Base-by-base conservation (phyloP, 2,888 invertebrate species). In the Papilio gigon region DNA sequence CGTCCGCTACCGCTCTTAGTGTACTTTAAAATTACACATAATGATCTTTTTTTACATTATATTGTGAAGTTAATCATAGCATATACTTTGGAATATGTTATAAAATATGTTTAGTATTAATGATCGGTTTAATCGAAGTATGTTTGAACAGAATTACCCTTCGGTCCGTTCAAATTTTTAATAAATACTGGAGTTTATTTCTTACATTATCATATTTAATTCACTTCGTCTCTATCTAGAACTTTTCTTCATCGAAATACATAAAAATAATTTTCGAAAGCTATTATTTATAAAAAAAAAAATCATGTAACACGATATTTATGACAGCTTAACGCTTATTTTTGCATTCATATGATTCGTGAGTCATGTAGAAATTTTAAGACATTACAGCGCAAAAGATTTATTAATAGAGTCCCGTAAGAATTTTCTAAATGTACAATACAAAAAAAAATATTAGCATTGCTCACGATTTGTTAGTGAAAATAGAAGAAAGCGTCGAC, bases 251-350 rank as follows among this genome's bases (percentile, higher is more conserved):
- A 30, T 9, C 12, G 25, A 40, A 65, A 65, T 40, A 30, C 17
- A 12, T 27, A 17, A 40, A 64, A 56, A 65, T 56, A 8, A 27
- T 40, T 56, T 44, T 56, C 14, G 27, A 35, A 56, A 27, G 22
- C 14, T 37, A 65, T 42, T 67, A 50, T 67, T 42, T 50, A 68
- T 33, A 62, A 62, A n/a, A n/a, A n/a, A n/a, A n/a, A n/a, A 65
- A 59, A 64, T 59, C 33, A 65, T 65, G 68, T 53, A 68, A 68
- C 50, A 12, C n/a, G 65, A 68, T 68, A 65, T 68, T 68, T 60
- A 60, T 65, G 68, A 65, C 50, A 60, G 67, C 53, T 61, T 61
- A 17, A 59, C 59, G 56, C 50, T 44, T 58, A 44, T 64, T 65
- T 60, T 68, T 42, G 47, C 60, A 61, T 68, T 60, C 42, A 60